Evolutionary conservation across 2,888 invertebrate species (phyloP), one percentile per base, ranked within the genome.

Genomic region (Brachyptera putata): DNA sequence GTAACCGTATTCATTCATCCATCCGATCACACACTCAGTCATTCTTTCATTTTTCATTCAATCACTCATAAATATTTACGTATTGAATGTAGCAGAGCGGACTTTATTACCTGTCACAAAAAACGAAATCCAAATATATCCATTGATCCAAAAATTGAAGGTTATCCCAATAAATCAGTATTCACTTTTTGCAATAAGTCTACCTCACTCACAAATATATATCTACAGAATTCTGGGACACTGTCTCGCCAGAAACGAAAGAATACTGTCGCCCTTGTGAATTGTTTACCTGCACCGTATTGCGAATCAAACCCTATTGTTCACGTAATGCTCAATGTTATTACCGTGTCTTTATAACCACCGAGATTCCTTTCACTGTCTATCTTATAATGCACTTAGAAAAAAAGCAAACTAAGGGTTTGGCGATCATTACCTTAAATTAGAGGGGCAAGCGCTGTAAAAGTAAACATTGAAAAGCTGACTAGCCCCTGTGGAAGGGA

Each of bases 391-490:
- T 9, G 53, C 22, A 21, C 18, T 26, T 18, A 56, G 26, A 49
- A 30, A 30, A 46, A 39, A 49, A 18, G 50, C 30, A 41, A 60
- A 49, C 56, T 34, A 46, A 39, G 50, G 56, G 56, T 49, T 56
- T 56, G 49, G 49, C 56, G 50, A 49, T 60, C 56, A 60, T 60
- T 60, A 60, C 56, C 49, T 60, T 21, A 60, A 60, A 60, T 60
- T 60, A 60, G 56, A 60, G 60, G 60, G 60, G 39, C 36, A 49
- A 61, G 34, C 39, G 43, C 56, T 49, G 60, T 49, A 61, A 57
- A 61, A 57, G 60, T 61, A 61, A 61, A 61, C 57, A 61, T 61
- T 61, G 60, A 61, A 60, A 61, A 61, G 49, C 21, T 36, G 53
- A 37, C 53, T 53, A 53, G 53, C 53, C 53, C 53, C 53, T 14